Base-by-base conservation (phyloP, 2,797 vertebrate genomes). In the Sylvilagus floridanus region DNA sequence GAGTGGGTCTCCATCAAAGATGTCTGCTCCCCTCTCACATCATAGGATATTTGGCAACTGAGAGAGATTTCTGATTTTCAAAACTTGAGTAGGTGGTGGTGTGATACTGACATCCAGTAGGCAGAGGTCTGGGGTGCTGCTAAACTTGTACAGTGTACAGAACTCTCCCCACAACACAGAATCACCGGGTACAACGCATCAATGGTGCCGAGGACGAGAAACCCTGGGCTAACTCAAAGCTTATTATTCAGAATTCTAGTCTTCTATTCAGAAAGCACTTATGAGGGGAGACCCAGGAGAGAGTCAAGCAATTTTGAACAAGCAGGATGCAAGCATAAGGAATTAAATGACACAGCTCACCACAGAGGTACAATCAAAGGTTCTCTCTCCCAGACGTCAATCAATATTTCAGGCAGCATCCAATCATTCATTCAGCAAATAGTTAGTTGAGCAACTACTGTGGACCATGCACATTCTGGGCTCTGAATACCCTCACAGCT, bases 51-150 rank as follows among this genome's bases (percentile, higher is more conserved):
- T 13, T 52, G 63, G 62, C 10, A 24, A 52, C 19, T 16, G 66
- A 13, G 22, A 88, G 78, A 72, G 32, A 47, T 8, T 87, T 35
- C 26, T 47, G 37, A 35, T 52, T 77, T 24, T 35, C 71, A 24
- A 13, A 16, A 1, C 21, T 71, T 0, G 10, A 5, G 24, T 16
- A 1, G 12, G 8, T 21, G 17, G 0, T 13, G 32, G 32, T 9
- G 11, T 71, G 42, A 54, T 30, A 35, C 21, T 47, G 4, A 12
- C 22, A 75, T 68, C 60, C 52, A 73, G 75, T 9, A 83, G 68
- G 4, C 6, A 37, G 52, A 89, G 24, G 72, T 19, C 62, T 62
- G 30, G 14, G 32, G 24, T 7, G n/a, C 32, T 30, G 32, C 63
- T 66, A 22, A 60, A 50, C 5, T 16, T n/a, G 60, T 30, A 57